Conservation (phyloP, 2,797 vertebrate species). For the Margarornis squamiger region DNA sequence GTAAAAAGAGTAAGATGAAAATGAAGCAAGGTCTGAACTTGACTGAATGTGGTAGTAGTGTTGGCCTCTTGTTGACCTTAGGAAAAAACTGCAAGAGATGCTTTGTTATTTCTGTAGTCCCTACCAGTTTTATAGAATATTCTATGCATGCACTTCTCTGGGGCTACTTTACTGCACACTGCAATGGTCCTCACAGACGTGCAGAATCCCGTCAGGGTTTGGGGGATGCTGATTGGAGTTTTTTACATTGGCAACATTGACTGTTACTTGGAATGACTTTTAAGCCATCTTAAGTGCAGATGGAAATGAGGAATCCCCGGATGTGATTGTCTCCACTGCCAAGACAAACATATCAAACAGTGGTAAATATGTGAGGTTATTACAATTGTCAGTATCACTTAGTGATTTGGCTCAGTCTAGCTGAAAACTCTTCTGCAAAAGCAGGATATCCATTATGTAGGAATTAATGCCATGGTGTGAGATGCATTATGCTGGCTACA, state of each 20-base stretch:
- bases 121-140: neutral
- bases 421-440: neutral
- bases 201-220: neutral
- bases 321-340: neutral
- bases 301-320: neutral
- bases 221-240: neutral
- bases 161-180: neutral
- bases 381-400: neutral
- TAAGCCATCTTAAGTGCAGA: neutral
- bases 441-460: neutral
- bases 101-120: neutral
- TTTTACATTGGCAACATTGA: neutral
- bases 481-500: neutral
- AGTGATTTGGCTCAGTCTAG: neutral
- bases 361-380: neutral
- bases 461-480: neutral
- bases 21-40: neutral
- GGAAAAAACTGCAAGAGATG: neutral
- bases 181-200: rapidly evolving
- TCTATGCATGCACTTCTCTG: neutral
- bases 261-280: neutral
- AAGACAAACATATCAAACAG: neutral
- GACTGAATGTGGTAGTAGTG: neutral
- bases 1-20: neutral
- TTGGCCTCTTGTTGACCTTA: neutral